Evolutionary conservation across 64 coral and sea anemone species (phyloP).

Genomic region (Montipora capricornis): DNA sequence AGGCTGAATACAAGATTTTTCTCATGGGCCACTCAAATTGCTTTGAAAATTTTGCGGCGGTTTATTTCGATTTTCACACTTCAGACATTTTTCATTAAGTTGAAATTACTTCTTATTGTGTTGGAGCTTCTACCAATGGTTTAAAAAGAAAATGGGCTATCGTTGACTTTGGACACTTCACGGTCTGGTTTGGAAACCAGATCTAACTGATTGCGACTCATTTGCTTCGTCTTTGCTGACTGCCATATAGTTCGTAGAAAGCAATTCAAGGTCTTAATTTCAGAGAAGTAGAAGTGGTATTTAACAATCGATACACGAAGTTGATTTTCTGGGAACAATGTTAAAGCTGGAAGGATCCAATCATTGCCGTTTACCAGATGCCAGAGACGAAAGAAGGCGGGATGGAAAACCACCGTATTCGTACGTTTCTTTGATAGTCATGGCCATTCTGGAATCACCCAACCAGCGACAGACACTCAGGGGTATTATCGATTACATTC

Average conservation of each 20-base stretch:
- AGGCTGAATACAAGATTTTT: not conserved
- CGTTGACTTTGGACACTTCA: not conserved
- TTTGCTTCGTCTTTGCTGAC: not conserved
- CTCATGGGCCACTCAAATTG: not conserved
- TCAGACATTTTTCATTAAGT: conserved; percentile 12
- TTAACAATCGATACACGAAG: not conserved
- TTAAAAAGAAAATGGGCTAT: conserved; percentile 16
- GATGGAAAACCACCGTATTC: conserved; percentile 87
- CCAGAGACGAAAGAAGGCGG: conserved; percentile 16
- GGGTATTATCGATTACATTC: conserved; percentile 86
- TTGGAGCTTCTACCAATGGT: not conserved
- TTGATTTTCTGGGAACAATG: not conserved
- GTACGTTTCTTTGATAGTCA: conserved; percentile 93
- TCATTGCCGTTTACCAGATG: not conserved
- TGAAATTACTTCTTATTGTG: conserved; percentile 40
- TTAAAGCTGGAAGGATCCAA: not conserved
- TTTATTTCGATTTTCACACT: conserved; percentile 28
- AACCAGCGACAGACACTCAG: conserved; percentile 83
- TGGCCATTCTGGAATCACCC: conserved; percentile 82
- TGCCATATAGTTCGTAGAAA: not conserved
- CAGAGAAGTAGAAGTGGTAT: not conserved
- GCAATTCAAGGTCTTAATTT: not conserved
- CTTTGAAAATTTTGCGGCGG: conserved; percentile 19
- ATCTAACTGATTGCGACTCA: not conserved
- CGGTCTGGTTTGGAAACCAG: not conserved